Percentiles rank a stretch among this genome's conserved stretches.
These are phyloP conservation scores for Cephalopachus bancanus DNA, from an alignment of 2,797 vertebrate species.

Conservation along the genomic window DNA sequence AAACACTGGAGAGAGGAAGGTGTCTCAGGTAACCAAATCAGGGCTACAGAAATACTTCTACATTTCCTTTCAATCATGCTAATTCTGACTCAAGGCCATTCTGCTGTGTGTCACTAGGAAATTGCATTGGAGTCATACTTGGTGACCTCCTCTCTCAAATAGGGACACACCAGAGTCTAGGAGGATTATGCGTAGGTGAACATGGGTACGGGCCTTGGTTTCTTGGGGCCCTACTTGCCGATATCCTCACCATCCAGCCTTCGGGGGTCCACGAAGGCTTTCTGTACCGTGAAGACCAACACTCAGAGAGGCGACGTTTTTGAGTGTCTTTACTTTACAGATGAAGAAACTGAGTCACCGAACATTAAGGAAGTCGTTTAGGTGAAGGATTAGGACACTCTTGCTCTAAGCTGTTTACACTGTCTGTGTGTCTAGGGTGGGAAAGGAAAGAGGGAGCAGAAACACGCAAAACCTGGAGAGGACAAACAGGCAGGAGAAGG, in stretches of 20 bases:
- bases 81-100: neutral
- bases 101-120: neutral
- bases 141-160: neutral
- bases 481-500: neutral
- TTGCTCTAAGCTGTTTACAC: neutral
- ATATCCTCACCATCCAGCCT: fast-evolving
- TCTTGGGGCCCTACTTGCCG: neutral
- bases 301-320: neutral
- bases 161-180: neutral
- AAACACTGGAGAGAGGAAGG: neutral
- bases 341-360: neutral
- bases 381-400: neutral
- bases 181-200: neutral
- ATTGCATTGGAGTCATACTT: neutral
- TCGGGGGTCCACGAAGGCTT: neutral
- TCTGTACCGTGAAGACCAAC: neutral
- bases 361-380: neutral
- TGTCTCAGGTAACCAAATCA: neutral
- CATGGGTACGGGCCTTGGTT: neutral
- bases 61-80: neutral
- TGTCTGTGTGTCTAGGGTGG: fast-evolving
- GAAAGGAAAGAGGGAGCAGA: neutral
- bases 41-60: neutral
- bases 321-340: neutral
- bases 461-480: neutral